Evolutionary conservation across 2,113 vertebrate genomes (phyloP), one percentile per base, ranked within the genome.

Genomic region (human (Homo sapiens)): DNA sequence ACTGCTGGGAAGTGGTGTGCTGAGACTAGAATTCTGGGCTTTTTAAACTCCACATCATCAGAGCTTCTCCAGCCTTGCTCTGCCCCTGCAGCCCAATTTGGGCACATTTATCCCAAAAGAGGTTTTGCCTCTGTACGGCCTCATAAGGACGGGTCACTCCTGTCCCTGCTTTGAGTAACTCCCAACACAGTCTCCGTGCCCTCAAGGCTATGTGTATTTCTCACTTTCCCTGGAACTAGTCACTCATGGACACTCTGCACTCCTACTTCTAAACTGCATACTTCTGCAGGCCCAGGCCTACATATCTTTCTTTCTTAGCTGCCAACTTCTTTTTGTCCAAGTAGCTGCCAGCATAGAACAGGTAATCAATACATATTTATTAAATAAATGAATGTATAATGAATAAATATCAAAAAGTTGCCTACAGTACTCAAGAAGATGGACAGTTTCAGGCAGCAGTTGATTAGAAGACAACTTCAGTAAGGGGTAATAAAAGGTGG

Each of bases 331-430:
- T 95, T 97, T 78, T 92, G 35, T 38, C 55, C 40, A 86, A 90
- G 82, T 35, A 84, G 75, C 89, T 97, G 70, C 79, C 89, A 96
- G 40, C 61, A 55, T 22, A 83, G n/a, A 43, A 22, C 57, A 70
- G 43, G 48, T 61, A 89, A 97, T 97, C 86, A 50, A 96, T 90
- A 93, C 18, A n/a, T 87, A 89, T 89, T 93, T 96, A 95, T 95
- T 89, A 96, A 94, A 91, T 45, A 97, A 91, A 86, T 95, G 88
- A 95, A 93, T 93, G 76, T 16, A 50, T 93, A 94, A 94, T 96
- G 86, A 97, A 94, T 90, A 94, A 64, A 96, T 66, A 89, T 92
- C 89, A 81, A 93, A 95, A 92, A 97, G 96, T 66, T 93, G 78
- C 89, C 4, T 32, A 52, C 5, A 82, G 80, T 55, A 66, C 40